These are phyloP conservation scores for Andrena dorsata DNA, from an alignment of 2,888 invertebrate genomes.

Conservation along the genomic window DNA sequence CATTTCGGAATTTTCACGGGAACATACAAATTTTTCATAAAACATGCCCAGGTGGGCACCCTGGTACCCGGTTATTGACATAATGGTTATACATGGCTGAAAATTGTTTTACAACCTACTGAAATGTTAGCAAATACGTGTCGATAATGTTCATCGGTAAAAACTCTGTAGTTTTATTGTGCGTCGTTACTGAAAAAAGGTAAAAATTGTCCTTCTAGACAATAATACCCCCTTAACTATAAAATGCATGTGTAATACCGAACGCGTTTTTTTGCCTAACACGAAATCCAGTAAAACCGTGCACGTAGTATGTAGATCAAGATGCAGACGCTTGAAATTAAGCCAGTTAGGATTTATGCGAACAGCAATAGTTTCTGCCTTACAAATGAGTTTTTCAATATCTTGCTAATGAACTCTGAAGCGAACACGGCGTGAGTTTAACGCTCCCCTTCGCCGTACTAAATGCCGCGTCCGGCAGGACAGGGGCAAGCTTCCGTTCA, in stretches of 20 bases:
- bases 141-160: too few species aligned
- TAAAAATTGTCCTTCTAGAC: too few species aligned
- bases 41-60: too few species aligned
- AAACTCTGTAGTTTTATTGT: too few species aligned
- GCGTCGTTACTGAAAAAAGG: too few species aligned
- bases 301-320: neutral
- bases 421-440: neutral
- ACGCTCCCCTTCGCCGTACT: neutral
- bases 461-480: neutral
- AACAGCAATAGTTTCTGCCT: neutral
- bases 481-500: neutral
- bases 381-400: conserved; percentile 23
- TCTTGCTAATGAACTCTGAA: conserved; percentile 10
- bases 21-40: too few species aligned
- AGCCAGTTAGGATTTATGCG: conserved; percentile 20
- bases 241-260: neutral
- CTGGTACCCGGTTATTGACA: too few species aligned
- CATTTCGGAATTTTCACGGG: too few species aligned
- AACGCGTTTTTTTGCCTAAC: neutral
- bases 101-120: too few species aligned
- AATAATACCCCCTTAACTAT: neutral
- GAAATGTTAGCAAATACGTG: too few species aligned
- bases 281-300: neutral
- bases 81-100: too few species aligned
- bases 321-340: conserved; percentile 16